Conservation (phyloP, 2,797 vertebrate species). For the Sebastes itinus region DNA sequence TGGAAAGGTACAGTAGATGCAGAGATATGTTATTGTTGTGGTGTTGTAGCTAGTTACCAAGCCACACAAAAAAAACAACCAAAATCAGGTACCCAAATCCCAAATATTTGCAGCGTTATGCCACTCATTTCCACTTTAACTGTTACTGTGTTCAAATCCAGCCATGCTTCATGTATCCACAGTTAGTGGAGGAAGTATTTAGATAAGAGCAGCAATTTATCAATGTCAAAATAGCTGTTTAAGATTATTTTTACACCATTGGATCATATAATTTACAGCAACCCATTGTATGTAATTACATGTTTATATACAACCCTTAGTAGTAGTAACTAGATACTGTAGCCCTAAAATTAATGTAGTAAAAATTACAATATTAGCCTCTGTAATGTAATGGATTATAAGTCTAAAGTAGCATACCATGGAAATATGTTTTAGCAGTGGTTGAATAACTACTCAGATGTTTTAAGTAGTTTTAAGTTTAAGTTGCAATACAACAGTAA, state of each 20-base stretch:
- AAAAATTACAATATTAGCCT: background rate
- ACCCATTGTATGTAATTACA: background rate
- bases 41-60: fast-evolving
- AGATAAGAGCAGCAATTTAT: background rate
- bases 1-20: background rate
- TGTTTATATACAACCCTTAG: background rate
- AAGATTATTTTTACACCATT: background rate
- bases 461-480: too few species aligned
- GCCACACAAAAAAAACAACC: background rate
- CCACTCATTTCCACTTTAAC: background rate
- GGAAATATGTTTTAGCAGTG: too few species aligned
- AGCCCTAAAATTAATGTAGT: fast-evolving
- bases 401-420: background rate
- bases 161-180: too few species aligned
- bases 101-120: background rate
- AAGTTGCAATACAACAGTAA: background rate
- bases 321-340: background rate
- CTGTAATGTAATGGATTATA: background rate
- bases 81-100: too few species aligned
- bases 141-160: background rate
- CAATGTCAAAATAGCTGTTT: background rate
- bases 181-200: background rate
- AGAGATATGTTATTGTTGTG: background rate
- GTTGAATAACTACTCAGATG: too few species aligned
- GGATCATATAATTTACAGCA: background rate